These are phyloP conservation scores for Gryllus longicercus DNA, from an alignment of 2,888 invertebrate genomes.

Conservation along the genomic window DNA sequence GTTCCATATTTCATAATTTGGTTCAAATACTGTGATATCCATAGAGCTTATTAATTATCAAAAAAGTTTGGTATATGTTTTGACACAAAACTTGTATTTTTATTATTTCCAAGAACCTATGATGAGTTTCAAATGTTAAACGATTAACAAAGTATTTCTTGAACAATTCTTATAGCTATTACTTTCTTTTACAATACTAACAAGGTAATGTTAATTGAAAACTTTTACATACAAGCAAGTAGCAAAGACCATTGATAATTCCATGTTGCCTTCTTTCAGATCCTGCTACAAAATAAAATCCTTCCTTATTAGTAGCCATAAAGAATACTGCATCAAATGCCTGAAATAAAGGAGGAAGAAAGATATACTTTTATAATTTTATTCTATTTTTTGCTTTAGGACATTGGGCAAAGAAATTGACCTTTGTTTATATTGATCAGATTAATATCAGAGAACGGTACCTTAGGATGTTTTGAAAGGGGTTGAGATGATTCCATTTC, in stretches of 20 bases:
- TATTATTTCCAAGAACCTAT: no score
- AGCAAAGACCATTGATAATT: conserved; percentile 64
- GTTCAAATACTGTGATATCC: no score
- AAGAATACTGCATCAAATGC: conserved; percentile 79
- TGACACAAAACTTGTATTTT: no score
- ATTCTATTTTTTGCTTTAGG: conserved; percentile 39
- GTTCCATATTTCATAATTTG: no score
- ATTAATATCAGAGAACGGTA: conserved; percentile 40
- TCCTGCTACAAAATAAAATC: conserved; percentile 64
- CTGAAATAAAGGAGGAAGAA: conserved; percentile 58
- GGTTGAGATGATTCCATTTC: conserved; percentile 59
- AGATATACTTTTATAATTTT: conserved; percentile 43
- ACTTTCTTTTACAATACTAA: no score
- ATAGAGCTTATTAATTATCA: no score
- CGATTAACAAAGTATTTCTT: no score
- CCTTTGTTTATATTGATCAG: not conserved
- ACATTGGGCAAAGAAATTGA: not conserved
- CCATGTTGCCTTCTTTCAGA: conserved; percentile 64
- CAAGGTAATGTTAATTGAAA: not conserved
- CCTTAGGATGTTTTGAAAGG: conserved; percentile 57
- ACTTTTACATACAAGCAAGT: conserved; percentile 54
- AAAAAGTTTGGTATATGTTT: no score
- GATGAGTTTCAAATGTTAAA: no score
- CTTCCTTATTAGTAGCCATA: conserved; percentile 61
- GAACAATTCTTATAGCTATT: no score